Evolutionary conservation across 2,113 vertebrate species (phyloP).

Genomic region (Trematomus loennbergii): DNA sequence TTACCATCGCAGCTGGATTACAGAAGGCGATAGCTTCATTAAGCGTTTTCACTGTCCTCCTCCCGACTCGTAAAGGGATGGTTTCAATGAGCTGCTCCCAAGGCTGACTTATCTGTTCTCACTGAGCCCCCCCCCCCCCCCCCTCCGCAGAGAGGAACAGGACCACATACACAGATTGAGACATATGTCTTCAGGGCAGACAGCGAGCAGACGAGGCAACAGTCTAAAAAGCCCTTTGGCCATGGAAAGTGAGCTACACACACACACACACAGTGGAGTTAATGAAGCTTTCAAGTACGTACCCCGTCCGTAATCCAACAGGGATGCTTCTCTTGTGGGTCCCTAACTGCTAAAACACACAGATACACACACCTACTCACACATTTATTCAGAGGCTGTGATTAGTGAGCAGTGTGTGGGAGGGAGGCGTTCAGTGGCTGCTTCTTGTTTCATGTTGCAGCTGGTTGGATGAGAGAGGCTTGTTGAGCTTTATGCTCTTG

Average conservation of each 20-base stretch:
- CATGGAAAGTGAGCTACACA: conserved; percentile 19
- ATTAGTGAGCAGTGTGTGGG: conserved; percentile 49
- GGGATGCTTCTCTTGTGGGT: conserved; percentile 60
- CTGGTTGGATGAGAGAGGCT: conserved; percentile 41
- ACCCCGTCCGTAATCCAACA: conserved; percentile 53
- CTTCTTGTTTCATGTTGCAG: conserved; percentile 39
- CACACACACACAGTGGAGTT: conserved; percentile 34
- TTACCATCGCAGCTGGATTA: conserved; percentile 44
- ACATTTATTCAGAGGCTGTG: neutral
- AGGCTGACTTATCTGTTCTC: conserved; percentile 63
- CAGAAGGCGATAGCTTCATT: conserved; percentile 45
- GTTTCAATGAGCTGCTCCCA: conserved; percentile 48
- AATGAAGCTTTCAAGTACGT: conserved; percentile 62
- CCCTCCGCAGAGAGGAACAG: conserved; percentile 20
- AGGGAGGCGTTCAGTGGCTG: conserved; percentile 47
- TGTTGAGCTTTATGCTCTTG: conserved; percentile 10
- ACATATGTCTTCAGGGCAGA: conserved; percentile 62
- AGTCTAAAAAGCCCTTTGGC: conserved; percentile 53
- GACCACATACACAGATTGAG: conserved; percentile 62
- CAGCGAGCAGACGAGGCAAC: conserved; percentile 50
- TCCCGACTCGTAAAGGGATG: conserved; percentile 38
- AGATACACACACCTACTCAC: conserved; percentile 49
- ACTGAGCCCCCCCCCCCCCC: conserved; percentile 24
- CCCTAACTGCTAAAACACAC: conserved; percentile 41
- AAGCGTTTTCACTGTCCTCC: conserved; percentile 49